Evolutionary conservation across 2,888 invertebrate species (phyloP).

Genomic region (Scaptodrosophila latifasciaeformis): DNA sequence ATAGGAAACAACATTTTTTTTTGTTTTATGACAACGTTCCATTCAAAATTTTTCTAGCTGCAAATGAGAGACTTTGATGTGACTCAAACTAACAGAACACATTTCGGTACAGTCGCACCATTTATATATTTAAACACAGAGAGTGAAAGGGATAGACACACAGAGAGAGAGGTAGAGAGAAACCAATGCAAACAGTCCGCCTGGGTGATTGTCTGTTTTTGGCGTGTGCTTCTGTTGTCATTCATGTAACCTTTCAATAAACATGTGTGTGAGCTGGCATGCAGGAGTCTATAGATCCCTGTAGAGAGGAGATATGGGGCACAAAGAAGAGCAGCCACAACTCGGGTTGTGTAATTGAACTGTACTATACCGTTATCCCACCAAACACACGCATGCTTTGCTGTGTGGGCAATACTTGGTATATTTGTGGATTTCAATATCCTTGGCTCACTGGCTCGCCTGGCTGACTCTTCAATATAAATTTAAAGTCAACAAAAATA

Average conservation of each 20-base stretch:
- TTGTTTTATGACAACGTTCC: no score
- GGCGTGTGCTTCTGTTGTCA: conserved; percentile 53
- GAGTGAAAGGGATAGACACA: conserved; percentile 4
- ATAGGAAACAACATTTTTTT: no score
- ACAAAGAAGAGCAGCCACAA: conserved; percentile 22
- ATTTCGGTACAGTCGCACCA: no score
- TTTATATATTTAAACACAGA: no score
- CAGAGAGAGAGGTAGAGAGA: neutral
- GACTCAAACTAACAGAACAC: no score
- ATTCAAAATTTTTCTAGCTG: no score
- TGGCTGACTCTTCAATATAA: conserved; percentile 44
- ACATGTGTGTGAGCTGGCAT: conserved; percentile 35
- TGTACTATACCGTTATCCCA: neutral
- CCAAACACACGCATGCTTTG: neutral
- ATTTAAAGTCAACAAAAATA: conserved; percentile 60
- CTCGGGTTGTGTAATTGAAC: conserved; percentile 54
- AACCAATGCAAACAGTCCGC: neutral
- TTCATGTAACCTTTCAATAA: conserved; percentile 60
- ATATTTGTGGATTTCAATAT: no score
- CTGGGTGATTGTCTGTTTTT: conserved; percentile 34
- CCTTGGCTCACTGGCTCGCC: no score
- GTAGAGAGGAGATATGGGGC: no score
- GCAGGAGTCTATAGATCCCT: no score
- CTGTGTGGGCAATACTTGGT: neutral
- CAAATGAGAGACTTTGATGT: no score